Evolutionary conservation across 2,888 invertebrate species (phyloP), one percentile per base, ranked within the genome.

Genomic region (Tricholauxania praeusta): DNA sequence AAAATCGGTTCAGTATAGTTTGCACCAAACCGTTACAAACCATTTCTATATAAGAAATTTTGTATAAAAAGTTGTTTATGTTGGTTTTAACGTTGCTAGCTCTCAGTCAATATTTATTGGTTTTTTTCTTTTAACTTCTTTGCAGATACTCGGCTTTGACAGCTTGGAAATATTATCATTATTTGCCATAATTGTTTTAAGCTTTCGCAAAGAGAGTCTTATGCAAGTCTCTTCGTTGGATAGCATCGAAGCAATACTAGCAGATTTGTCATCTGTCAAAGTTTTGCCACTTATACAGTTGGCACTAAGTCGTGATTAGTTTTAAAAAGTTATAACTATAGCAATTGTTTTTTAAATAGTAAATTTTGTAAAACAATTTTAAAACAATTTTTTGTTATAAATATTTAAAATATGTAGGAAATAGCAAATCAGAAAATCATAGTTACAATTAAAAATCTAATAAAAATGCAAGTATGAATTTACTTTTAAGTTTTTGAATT

Each of bases 141-240:
- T 73, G 2, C 73, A 87, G 87, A 90, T 96, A 71, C 89, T 98
- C 14, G 97, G 96, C 5, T 97, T 96, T 85, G 96, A 98, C 86
- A 96, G 96, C 10, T 87, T 98, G 73, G 97, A 97, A 87, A 92
- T 97, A 52, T 89, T 98, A 71, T 92, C 98, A 0, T 87, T 96
- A n/a, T 89, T 97, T 71, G 95, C 96, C 0, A 92, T 95, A 53
- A 92, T 94, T 17, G 95, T 97, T 80, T 88, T 97, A 39, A 93
- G 94, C 82, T 95, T 96, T 82, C 90, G 97, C 47, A 94, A 94
- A 83, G 94, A 95, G 80, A 96, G 95, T 87, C 89, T 96, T 59
- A 90, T 96, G 87, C 90, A 91, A 80, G 91, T 91, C 1, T 90
- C 90, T 77, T 93, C 93, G 0, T 87, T 94, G 72, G 94, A 94